These are phyloP conservation scores for Pelvicachromis taeniatus DNA, from an alignment of 2,113 vertebrate species.

Conservation along the genomic window DNA sequence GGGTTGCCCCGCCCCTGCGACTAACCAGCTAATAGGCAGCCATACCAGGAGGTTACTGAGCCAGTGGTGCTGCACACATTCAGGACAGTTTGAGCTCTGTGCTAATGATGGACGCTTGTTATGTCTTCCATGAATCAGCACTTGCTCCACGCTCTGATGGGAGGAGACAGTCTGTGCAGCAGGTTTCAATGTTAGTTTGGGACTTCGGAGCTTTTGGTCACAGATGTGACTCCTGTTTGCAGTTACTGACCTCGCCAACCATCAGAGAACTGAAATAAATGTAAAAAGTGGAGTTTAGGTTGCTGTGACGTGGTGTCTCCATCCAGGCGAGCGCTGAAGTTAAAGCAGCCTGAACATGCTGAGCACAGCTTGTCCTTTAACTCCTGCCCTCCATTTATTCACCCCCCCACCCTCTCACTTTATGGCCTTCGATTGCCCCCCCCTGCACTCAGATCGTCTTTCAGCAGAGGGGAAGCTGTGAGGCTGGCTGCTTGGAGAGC, in stretches of 20 bases:
- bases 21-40: not conserved
- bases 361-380: not conserved
- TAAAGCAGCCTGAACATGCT: not conserved
- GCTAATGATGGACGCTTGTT: not conserved
- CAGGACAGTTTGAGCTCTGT: not conserved
- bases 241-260: not conserved
- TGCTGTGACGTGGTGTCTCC: too few species aligned
- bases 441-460: constrained; percentile 1
- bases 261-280: not conserved
- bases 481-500: constrained; percentile 24
- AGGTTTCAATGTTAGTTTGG: too few species aligned
- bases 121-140: not conserved
- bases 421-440: constrained; percentile 37
- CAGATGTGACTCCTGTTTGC: not conserved
- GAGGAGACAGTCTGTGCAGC: not conserved
- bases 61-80: not conserved
- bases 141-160: not conserved
- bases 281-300: not conserved
- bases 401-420: not conserved
- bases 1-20: not conserved
- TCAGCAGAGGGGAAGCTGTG: not conserved
- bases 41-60: not conserved
- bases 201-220: not conserved
- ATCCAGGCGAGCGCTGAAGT: too few species aligned
- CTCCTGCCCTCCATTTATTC: not conserved